These are phyloP conservation scores for Lichenostomus cassidix DNA, from an alignment of 2,113 vertebrate genomes.

Conservation along the genomic window DNA sequence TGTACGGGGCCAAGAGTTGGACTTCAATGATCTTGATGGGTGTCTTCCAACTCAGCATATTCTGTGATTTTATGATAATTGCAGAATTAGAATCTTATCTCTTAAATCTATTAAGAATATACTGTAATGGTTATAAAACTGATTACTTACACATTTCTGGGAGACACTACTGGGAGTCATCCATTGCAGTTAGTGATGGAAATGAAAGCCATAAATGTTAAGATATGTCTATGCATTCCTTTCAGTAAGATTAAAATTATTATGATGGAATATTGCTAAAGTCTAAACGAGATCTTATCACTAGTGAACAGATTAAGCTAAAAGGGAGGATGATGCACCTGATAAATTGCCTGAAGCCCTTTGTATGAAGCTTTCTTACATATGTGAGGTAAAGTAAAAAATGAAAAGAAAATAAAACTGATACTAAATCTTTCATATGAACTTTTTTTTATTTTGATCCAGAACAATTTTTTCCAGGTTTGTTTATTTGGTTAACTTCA, in stretches of 20 bases:
- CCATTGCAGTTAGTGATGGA: not conserved
- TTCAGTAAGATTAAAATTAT: not conserved
- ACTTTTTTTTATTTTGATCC: not conserved
- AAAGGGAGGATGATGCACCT: not conserved
- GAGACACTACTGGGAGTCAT: not conserved
- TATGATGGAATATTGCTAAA: not conserved
- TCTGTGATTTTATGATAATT: not conserved
- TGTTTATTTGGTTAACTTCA: not conserved
- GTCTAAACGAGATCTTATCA: not conserved
- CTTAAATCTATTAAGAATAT: not conserved
- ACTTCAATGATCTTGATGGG: not conserved
- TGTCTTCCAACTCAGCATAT: not conserved
- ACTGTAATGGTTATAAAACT: not conserved
- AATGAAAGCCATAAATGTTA: not conserved
- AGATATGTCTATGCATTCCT: not conserved
- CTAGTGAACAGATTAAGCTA: not conserved
- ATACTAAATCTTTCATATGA: not conserved
- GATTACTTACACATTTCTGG: not conserved
- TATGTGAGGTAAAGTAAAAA: not conserved
- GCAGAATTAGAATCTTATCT: not conserved
- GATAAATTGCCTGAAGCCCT: not conserved
- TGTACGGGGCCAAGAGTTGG: accelerated
- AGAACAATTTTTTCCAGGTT: not conserved
- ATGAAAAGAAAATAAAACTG: not conserved
- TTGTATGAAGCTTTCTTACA: not conserved